Evolutionary conservation across 2,888 invertebrate species (phyloP), one percentile per base, ranked within the genome.

Genomic region (Pilophorus perplexus): DNA sequence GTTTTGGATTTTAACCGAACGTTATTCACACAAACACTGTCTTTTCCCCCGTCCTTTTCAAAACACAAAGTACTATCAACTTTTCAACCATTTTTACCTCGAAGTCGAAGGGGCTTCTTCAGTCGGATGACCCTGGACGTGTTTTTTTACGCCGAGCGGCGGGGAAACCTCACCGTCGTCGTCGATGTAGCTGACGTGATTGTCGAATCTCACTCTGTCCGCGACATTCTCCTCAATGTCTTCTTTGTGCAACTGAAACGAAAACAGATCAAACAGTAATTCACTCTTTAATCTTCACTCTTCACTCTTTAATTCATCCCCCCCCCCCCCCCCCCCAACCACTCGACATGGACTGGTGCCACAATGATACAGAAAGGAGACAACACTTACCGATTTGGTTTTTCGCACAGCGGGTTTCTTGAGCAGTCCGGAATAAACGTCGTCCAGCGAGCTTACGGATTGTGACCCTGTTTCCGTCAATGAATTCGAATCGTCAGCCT

Each of bases 181-280:
- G 38, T 71, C 80, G 60, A 83, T 81, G 73, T 82, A 81, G 72
- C 82, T 84, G 66, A 85, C 82, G 70, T 83, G 83, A 74, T 84
- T 84, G 73, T 85, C 85, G 73, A 85, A 85, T 64, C 84, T 79
- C 1, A 85, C 84, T 16, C 85, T 77, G 73, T 85, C 85, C 0
- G 83, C 84, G 28, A 79, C 79, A 66, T 82, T 80, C 67, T 83
- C 82, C 0, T 83, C 84, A 25, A 79, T 79, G 66, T 82, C 80
- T 67, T 83, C 66, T 28, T 57, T 65, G 22, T 42, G 64, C 40
- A 23, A 23, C 64, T 64, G 42, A 10, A 33, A 50, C 33, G 28
- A 37, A 16, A 38, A 10, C 12, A 6, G 18, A 23, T 4, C 3
- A 42, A 14, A 18, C 16, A 42, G 3, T n/a, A 42, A n/a, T n/a